A percentile compares a stretch with the other conserved stretches of the same genome.
phyloP scores from a whole-genome alignment of 1,140 invertebrate species.

The Eciton burchellii region DNA sequence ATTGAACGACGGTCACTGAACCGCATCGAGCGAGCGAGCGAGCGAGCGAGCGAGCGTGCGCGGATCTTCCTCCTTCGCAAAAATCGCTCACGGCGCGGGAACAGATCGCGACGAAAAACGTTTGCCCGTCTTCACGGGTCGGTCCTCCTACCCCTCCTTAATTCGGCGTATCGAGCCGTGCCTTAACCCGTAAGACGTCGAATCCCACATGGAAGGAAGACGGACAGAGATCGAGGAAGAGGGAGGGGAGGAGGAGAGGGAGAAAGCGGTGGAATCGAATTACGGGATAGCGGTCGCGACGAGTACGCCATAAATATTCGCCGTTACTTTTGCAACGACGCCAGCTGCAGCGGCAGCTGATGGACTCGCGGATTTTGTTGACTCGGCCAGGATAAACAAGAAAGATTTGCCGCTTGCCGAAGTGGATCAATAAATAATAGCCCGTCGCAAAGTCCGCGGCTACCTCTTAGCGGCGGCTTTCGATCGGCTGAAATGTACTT shows the following conservation, averaged over 20 bases:
- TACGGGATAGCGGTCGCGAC: conserved; percentile 15
- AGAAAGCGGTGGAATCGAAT: conserved; percentile 27
- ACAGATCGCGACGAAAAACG: conserved; percentile 69
- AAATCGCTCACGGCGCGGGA: conserved; percentile 40
- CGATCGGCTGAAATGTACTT: conserved; percentile 28
- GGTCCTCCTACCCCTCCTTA: conserved; percentile 34
- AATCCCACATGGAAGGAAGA: conserved; percentile 39
- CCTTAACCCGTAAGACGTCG: conserved; percentile 46
- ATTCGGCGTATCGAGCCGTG: conserved; percentile 54
- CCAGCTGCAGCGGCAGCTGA: too few relatives aligned
- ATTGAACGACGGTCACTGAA: conserved; percentile 81
- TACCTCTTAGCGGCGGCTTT: conserved; percentile 30
- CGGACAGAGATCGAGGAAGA: too few relatives aligned
- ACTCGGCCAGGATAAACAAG: conserved; percentile 47
- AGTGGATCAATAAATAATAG: conserved; percentile 55
- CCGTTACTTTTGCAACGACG: background rate
- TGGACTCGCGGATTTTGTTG: conserved; percentile 16
- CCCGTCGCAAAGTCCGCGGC: conserved; percentile 6
- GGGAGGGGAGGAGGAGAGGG: too few relatives aligned
- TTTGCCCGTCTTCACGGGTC: conserved; percentile 61
- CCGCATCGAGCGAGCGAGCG: conserved; percentile 49
- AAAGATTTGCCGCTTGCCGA: background rate
- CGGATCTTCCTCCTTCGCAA: conserved; percentile 25
- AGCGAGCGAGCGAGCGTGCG: conserved; percentile 44
- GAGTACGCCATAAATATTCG: conserved; percentile 37